Base-by-base conservation (phyloP, 1,140 invertebrate genomes). In the Chironomus tepperi region DNA sequence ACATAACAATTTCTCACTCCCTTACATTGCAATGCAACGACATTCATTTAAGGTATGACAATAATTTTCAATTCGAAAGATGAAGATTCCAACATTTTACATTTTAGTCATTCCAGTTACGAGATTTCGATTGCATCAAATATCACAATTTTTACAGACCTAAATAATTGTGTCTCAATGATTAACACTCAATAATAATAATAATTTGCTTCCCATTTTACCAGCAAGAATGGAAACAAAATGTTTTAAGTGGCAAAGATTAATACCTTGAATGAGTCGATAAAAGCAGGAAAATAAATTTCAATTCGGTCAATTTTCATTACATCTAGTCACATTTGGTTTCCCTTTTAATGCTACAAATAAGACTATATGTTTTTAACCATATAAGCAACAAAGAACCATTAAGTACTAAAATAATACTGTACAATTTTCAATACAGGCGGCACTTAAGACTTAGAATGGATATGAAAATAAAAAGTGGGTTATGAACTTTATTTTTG, bases 231-330 rank as follows among this genome's bases (percentile, higher is more conserved):
- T 34, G 24, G 24, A 34, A 2, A 34, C 5, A 34, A 34, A 2
- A 2, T 5, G 24, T 2, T 34, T 34, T 34, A 34, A 34, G 24
- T 34, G 24, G 24, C 24, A 34, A n/a, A 34, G 24, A 34, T 57
- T 57, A 57, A 57, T n/a, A n/a, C n/a, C n/a, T n/a, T 47, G 43
- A 47, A 3, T 57, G 47, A 57, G 2, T 57, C 47, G 47, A 57
- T 57, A 57, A 57, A 57, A 57, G 47, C 47, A 57, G 47, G 47
- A 57, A 57, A 47, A 34, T 34, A 57, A 57, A 57, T 57, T 57
- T n/a, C 47, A 3, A 57, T 57, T 57, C n/a, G 47, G 47, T 57
- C n/a, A n/a, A 57, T 57, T 12, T 57, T n/a, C 47, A 57, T 10
- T 15, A 34, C 24, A 34, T 34, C 24, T 34, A 34, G 24, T 34